Base-by-base conservation (phyloP, 2,113 vertebrate species). In the Sapajus apella region DNA sequence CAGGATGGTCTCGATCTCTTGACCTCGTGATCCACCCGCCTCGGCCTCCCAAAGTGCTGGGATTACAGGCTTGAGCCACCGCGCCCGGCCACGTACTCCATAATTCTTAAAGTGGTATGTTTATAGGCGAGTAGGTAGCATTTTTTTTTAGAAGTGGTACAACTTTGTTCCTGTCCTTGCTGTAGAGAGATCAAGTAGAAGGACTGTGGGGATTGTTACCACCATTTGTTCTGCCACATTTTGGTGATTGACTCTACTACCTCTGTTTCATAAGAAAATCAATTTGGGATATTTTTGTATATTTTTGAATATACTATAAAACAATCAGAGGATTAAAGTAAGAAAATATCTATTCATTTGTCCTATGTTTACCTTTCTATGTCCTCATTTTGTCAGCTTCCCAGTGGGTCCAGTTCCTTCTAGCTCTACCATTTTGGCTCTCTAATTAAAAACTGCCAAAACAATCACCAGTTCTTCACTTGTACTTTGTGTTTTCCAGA, bases 401-500 rank as follows among this genome's bases (percentile, higher is more conserved):
- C 30, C 17, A 35, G 1, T 55, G 87, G n/a, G 18, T 64, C 58
- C 30, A 87, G 1, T 70, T 87, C 2, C 17, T 55, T 86, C 13
- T 17, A 81, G 35, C 9, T 87, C 64, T 93, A 70, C n/a, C 68
- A 37, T 68, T 52, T 72, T 17, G 52, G 8, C 8, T 90, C 58
- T 92, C 37, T 4, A 37, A 6, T n/a, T 96, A 68, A 70, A 96
- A 73, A 84, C 76, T 56, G 70, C 20, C 47, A 27, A 93, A 52
- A 52, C 35, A 37, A 66, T 73, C 55, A 83, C 40, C 2, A 66
- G 16, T 76, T 66, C 25, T 87, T 90, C 40, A 84, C 32, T 89
- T 90, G 58, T 92, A 30, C 32, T 76, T 89, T 92, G 13, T 76
- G 55, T 95, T 95, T 96, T 94, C 50, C 45, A 25, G 55, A 73